phyloP scores from a whole-genome alignment of 2,113 vertebrate species.

The Falco punctatus region DNA sequence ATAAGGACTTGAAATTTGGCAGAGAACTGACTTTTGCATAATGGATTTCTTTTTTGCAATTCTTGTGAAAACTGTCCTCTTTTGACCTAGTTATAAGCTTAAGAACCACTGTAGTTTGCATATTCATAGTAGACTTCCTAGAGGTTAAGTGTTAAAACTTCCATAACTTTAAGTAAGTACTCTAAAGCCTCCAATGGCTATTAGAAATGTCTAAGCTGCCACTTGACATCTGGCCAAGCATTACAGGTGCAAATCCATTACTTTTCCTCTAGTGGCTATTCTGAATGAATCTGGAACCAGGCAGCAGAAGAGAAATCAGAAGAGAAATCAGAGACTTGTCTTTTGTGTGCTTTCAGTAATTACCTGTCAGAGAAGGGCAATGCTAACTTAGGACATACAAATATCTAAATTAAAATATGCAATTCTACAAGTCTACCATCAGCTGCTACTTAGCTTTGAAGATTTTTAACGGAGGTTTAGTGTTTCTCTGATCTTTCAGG shows the following conservation, averaged over 20 bases:
- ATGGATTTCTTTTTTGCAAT: not conserved
- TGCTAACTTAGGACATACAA: not conserved
- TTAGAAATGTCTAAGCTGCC: not conserved
- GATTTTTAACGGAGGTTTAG: not conserved
- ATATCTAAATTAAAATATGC: not conserved
- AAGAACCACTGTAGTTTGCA: not conserved
- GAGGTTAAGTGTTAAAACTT: not conserved
- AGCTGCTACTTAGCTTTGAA: not conserved
- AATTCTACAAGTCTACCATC: not conserved
- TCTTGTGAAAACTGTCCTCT: not conserved
- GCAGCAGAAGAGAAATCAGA: not conserved
- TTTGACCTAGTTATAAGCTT: not conserved
- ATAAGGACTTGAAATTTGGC: not conserved
- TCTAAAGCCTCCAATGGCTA: not conserved
- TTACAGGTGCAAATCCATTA: not conserved
- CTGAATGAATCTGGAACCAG: not conserved
- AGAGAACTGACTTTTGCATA: not conserved
- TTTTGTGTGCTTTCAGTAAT: not conserved
- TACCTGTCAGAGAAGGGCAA: not conserved
- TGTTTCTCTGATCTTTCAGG: not conserved
- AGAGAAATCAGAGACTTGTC: not conserved
- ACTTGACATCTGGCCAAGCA: not conserved
- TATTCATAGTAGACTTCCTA: not conserved
- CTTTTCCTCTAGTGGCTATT: not conserved
- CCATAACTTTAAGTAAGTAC: not conserved